These are phyloP conservation scores for Corythoichthys haematopterus DNA, from an alignment of 2,113 vertebrate species.

Conservation along the genomic window DNA sequence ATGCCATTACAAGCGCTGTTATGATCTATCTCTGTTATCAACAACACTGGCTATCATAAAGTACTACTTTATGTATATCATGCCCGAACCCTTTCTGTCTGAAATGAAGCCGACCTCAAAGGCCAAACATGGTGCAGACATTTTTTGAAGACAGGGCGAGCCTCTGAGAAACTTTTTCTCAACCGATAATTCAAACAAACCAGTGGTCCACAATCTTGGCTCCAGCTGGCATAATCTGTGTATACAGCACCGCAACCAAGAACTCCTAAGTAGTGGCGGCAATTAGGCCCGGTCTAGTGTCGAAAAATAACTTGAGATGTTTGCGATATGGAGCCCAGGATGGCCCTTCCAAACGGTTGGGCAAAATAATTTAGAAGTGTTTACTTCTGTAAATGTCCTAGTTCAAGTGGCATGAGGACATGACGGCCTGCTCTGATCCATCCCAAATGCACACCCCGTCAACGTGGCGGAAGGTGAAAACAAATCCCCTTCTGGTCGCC, in stretches of 20 bases:
- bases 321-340: constrained; percentile 3
- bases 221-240: background rate
- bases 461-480: constrained; percentile 52
- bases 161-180: background rate
- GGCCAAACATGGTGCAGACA: background rate
- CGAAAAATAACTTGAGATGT: background rate
- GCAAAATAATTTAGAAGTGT: constrained; percentile 36
- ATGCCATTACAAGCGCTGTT: too few relatives aligned
- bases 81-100: background rate
- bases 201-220: background rate
- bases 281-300: background rate
- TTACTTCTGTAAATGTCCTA: constrained; percentile 32
- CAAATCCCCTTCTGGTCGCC: constrained; percentile 31
- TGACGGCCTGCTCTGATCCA: constrained; percentile 30
- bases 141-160: background rate
- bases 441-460: constrained; percentile 33
- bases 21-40: too few relatives aligned
- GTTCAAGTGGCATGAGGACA: constrained; percentile 42
- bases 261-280: background rate
- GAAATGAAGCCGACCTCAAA: background rate
- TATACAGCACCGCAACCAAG: background rate
- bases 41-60: background rate
- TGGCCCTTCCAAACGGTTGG: constrained; percentile 32
- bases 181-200: background rate
- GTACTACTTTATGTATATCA: background rate